Evolutionary conservation across 2,113 vertebrate species (phyloP), one percentile per base, ranked within the genome.

Genomic region (Gymnorhina tibicen): DNA sequence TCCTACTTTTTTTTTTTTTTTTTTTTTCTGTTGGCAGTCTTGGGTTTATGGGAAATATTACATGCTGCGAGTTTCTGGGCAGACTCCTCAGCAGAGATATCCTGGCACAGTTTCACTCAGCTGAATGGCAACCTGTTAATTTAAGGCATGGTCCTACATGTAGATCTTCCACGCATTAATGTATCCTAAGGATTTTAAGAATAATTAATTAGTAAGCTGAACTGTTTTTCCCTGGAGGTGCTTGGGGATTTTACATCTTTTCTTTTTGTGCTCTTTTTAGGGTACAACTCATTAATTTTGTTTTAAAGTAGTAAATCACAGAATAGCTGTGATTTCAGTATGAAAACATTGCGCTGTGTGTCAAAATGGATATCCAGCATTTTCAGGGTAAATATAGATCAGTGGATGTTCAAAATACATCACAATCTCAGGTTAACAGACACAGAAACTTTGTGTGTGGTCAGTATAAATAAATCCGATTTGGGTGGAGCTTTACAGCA

Each of bases 101-200:
- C 66, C 87, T 91, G 92, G 94, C 83, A 62, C 15, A 42, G 59
- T 92, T 93, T 85, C 81, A 95, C 70, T 87, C 77, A 52, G 59
- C 32, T 35, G 73, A 91, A 76, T 49, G 84, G 69, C 53, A 82
- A 37, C 74, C n/a, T 87, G 13, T 66, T 83, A 35, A 83, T 60
- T 85, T 55, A 62, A 87, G 85, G 69, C 82, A 94, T 88, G 75
- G 82, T 73, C 55, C 72, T 87, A 97, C 82, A 80, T 44, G 70
- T 46, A 85, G 85, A 53, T 63, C 41, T 42, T 85, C 75, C 50
- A 24, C 42, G 27, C 6, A 32, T 59, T 46, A 87, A 81, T 62
- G 41, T 35, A 80, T 55, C 46, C 59, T 46, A 69, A 69, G 49
- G 66, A 79, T 72, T 93, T 82, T 67, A 13, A 70, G 46, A 84